phyloP scores from a whole-genome alignment of 2,888 invertebrate species.

The Perizoma affinitatum region DNA sequence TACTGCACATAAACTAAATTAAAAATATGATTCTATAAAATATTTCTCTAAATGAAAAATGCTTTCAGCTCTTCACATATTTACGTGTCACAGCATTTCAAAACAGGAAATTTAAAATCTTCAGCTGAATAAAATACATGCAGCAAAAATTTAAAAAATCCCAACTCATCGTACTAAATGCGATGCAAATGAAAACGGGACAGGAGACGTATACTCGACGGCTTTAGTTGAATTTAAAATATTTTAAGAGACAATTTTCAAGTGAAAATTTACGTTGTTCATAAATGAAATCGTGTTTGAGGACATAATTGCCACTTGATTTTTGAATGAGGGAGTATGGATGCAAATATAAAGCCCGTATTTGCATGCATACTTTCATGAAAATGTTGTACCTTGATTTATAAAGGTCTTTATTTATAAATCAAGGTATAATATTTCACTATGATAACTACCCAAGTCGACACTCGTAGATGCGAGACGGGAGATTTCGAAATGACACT shows the following conservation, averaged over 20 bases:
- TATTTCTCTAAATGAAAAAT: conserved; percentile 6
- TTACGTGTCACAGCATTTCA: conserved; percentile 2
- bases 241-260: background rate
- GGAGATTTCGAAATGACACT: no score
- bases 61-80: background rate
- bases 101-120: conserved; percentile 16
- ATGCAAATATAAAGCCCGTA: no score
- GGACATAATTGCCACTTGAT: background rate
- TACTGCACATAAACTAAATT: no score
- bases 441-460: no score
- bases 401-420: no score
- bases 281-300: background rate
- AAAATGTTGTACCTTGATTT: no score
- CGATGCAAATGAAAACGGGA: conserved; percentile 27
- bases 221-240: conserved; percentile 12
- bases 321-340: no score
- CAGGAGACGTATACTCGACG: conserved; percentile 14
- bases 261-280: conserved; percentile 1
- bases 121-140: conserved; percentile 25
- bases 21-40: background rate
- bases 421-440: no score
- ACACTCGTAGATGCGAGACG: no score
- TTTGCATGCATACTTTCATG: no score
- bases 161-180: conserved; percentile 14
- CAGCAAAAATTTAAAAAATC: conserved; percentile 22